Conservation (phyloP, 2,113 vertebrate species). For the Thamnaconus septentrionalis region DNA sequence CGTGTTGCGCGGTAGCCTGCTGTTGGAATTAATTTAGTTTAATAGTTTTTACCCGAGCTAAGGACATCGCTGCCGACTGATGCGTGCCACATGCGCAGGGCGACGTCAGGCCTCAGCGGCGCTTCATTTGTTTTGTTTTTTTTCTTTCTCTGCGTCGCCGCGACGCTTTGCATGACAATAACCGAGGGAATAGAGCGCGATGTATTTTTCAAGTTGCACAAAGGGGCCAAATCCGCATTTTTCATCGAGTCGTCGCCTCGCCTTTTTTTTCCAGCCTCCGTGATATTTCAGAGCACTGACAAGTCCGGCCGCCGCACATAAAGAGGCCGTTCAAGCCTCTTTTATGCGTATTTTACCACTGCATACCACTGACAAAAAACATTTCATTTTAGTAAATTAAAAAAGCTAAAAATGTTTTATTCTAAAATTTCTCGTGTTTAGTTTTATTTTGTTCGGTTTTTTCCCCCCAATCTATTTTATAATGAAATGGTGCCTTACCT, state of each 20-base stretch:
- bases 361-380: not conserved
- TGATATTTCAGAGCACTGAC: conserved; percentile 54
- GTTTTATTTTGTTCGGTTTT: not conserved
- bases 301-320: conserved; percentile 37
- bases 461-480: not conserved
- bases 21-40: not conserved
- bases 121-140: conserved; percentile 6
- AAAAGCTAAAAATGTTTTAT: not conserved
- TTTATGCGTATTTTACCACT: conserved; percentile 8
- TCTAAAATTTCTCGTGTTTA: not conserved
- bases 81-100: conserved; percentile 10
- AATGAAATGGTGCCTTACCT: conserved; percentile 19
- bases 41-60: not conserved
- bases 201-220: conserved; percentile 64
- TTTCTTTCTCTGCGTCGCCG: not conserved
- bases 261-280: conserved; percentile 8
- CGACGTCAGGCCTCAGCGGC: not conserved
- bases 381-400: not conserved
- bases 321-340: conserved; percentile 49
- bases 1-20: not conserved
- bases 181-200: conserved; percentile 10
- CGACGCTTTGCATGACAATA: conserved; percentile 61
- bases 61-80: not conserved
- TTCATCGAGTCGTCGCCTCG: conserved; percentile 30
- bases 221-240: conserved; percentile 52